These are phyloP conservation scores for Albula goreensis DNA, from an alignment of 2,113 vertebrate species.

Conservation along the genomic window DNA sequence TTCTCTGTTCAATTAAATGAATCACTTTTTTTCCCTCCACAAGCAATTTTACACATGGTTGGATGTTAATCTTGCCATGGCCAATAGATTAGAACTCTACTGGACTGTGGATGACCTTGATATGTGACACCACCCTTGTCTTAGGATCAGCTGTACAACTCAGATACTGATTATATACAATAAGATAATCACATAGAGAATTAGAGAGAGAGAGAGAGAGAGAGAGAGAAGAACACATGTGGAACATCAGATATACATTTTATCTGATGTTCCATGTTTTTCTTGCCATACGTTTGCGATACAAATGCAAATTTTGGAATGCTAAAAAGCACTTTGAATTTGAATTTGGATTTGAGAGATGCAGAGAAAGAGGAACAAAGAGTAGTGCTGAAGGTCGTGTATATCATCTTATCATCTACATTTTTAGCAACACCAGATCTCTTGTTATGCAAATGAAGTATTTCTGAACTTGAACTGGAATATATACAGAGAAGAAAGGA, in stretches of 20 bases:
- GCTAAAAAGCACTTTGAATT: no score
- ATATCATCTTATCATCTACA: background rate
- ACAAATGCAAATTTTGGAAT: no score
- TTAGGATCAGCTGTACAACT: background rate
- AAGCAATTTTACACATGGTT: conserved; percentile 16
- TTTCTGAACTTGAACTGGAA: background rate
- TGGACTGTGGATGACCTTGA: background rate
- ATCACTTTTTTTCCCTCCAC: no score
- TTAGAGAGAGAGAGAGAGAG: background rate
- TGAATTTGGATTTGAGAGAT: no score
- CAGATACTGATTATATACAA: background rate
- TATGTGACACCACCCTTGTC: background rate
- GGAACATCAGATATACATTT: no score
- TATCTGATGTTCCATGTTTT: no score
- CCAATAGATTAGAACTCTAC: background rate
- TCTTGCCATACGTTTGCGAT: no score
- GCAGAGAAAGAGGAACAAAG: no score
- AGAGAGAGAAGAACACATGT: background rate
- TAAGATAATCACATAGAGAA: background rate
- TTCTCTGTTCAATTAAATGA: background rate
- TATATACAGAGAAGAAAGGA: no score
- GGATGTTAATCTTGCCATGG: background rate
- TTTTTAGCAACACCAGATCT: background rate
- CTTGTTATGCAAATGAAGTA: background rate
- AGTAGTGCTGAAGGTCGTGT: no score